These are phyloP conservation scores for Hirtodrosophila histrioides DNA, from an alignment of 2,888 invertebrate species.

Conservation along the genomic window DNA sequence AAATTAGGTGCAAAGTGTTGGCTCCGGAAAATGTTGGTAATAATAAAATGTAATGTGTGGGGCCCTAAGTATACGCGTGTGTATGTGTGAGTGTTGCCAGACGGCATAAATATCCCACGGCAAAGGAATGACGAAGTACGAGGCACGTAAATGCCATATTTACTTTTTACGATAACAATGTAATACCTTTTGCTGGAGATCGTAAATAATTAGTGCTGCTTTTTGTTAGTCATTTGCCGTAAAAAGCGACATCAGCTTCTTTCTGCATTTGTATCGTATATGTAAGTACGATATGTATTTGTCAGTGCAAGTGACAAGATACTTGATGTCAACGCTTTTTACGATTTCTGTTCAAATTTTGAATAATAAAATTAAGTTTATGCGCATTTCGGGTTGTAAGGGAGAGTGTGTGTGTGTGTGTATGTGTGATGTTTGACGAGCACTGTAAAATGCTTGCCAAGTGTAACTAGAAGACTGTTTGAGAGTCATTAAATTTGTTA, in stretches of 20 bases:
- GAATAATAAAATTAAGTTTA: constrained; percentile 63
- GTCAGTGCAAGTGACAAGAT: constrained; percentile 14
- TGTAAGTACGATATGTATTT: no score
- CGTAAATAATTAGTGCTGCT: constrained; percentile 73
- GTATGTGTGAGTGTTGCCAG: constrained; percentile 7
- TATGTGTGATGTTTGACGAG: not conserved
- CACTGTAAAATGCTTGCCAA: not conserved
- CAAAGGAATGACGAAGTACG: constrained; percentile 16
- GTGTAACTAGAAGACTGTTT: constrained; percentile 6
- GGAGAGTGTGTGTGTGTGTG: constrained; percentile 1
- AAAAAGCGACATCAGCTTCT: constrained; percentile 17
- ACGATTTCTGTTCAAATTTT: constrained; percentile 51
- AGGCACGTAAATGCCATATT: constrained; percentile 65
- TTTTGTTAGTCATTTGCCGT: constrained; percentile 37
- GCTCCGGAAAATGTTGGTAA: constrained; percentile 41
- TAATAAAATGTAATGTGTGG: constrained; percentile 55
- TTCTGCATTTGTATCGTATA: not conserved
- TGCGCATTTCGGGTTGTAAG: not conserved
- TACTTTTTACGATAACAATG: constrained; percentile 68
- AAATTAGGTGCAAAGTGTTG: constrained; percentile 72
- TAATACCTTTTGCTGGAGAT: constrained; percentile 43
- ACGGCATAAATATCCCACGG: constrained; percentile 47
- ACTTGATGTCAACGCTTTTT: constrained; percentile 41
- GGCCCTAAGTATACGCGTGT: constrained; percentile 32
- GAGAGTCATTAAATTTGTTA: constrained; percentile 5